Evolutionary conservation across 2,888 invertebrate genomes (phyloP).

Genomic region (Antheraea assamensis): DNA sequence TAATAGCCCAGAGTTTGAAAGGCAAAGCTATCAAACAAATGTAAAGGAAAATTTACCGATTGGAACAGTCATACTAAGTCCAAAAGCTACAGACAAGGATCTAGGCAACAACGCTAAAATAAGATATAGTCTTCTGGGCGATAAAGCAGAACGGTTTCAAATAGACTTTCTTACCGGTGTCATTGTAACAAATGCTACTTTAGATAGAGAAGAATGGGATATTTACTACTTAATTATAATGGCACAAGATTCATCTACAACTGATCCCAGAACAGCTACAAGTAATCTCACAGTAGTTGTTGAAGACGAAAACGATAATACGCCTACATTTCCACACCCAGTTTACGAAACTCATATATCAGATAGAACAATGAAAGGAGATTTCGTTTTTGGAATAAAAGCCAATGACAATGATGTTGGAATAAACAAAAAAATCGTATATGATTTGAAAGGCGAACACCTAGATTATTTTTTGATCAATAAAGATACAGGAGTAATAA

Average conservation of each 20-base stretch:
- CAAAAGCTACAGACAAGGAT: slow-evolving; percentile 91
- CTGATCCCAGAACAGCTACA: slow-evolving; percentile 91
- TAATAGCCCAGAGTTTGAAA: slow-evolving; percentile 93
- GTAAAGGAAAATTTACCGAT: slow-evolving; percentile 92
- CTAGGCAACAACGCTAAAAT: slow-evolving; percentile 93
- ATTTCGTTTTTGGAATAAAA: slow-evolving; percentile 95
- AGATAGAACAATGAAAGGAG: slow-evolving; percentile 89
- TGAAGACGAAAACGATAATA: slow-evolving; percentile 93
- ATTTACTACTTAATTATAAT: slow-evolving; percentile 91
- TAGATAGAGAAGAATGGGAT: slow-evolving; percentile 91
- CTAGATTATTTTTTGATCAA: slow-evolving; percentile 90
- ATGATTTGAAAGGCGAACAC: slow-evolving; percentile 90
- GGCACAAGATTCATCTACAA: slow-evolving; percentile 94
- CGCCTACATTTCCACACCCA: slow-evolving; percentile 88
- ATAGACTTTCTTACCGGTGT: slow-evolving; percentile 91
- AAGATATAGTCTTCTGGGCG: slow-evolving; percentile 91
- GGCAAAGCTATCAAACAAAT: slow-evolving; percentile 89
- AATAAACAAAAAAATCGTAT: slow-evolving; percentile 90
- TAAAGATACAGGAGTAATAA: slow-evolving; percentile 92
- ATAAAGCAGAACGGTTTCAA: slow-evolving; percentile 89
- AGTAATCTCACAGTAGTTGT: slow-evolving; percentile 91
- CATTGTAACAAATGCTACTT: slow-evolving; percentile 86
- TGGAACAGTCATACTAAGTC: slow-evolving; percentile 89
- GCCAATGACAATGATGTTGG: slow-evolving; percentile 93
- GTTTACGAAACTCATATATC: slow-evolving; percentile 91